These are phyloP conservation scores for Tetraodon nigroviridis DNA, from an alignment of 2,113 vertebrate species.

Conservation along the genomic window DNA sequence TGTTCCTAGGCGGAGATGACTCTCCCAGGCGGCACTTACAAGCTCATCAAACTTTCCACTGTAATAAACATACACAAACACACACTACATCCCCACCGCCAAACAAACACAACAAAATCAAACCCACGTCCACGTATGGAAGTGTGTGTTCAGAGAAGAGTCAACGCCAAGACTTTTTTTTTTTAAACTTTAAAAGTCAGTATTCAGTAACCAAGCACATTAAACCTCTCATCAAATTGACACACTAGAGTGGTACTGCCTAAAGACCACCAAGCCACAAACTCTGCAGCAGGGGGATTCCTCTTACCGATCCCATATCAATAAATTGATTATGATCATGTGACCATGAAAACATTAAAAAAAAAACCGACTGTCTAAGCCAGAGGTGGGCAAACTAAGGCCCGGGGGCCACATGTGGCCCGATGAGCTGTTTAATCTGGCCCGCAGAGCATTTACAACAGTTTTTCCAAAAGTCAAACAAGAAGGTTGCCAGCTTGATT, in stretches of 20 bases:
- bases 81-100: conserved; percentile 48
- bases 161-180: conserved; percentile 43
- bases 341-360: conserved; percentile 20
- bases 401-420: too few relatives aligned
- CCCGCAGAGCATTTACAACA: too few relatives aligned
- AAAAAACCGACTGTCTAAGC: conserved; percentile 5
- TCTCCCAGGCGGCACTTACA: conserved; percentile 63
- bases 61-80: conserved; percentile 48
- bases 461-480: too few relatives aligned
- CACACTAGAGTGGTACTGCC: conserved; percentile 64
- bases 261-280: conserved; percentile 33
- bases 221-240: conserved; percentile 50
- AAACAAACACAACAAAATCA: conserved; percentile 33
- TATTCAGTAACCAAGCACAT: conserved; percentile 63
- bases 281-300: conserved; percentile 43
- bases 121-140: conserved; percentile 43
- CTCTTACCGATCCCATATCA: background rate
- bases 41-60: conserved; percentile 43
- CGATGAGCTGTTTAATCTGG: too few relatives aligned
- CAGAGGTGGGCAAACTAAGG: too few relatives aligned
- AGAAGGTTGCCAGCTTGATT: too few relatives aligned
- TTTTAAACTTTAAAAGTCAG: conserved; percentile 53
- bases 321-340: conserved; percentile 4
- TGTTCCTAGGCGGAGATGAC: conserved; percentile 52
- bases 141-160: conserved; percentile 40